Conservation (phyloP, 2,888 invertebrate genomes). For the Melanotus villosus region DNA sequence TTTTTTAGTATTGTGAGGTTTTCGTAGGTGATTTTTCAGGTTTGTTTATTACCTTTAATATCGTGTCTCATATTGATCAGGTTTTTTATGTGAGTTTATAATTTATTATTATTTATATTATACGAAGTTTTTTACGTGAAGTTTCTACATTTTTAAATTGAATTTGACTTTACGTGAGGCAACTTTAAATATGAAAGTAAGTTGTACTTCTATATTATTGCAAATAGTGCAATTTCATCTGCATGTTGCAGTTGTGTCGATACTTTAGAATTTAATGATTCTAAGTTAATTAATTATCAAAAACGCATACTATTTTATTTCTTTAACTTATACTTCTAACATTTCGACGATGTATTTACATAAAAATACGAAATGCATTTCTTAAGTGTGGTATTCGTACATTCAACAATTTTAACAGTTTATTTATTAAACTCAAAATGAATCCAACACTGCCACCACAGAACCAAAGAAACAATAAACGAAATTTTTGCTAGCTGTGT, state of each 20-base stretch:
- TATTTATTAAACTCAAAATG: neutral
- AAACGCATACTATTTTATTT: neutral
- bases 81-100: constrained; percentile 18
- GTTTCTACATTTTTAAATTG: neutral
- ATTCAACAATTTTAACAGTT: neutral
- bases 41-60: neutral
- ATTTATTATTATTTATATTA: constrained; percentile 27
- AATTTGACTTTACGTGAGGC: constrained; percentile 21
- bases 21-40: neutral
- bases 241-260: neutral
- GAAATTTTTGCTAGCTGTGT: too few species aligned
- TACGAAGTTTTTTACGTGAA: neutral
- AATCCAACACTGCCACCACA: neutral
- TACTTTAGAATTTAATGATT: too few species aligned
- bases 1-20: neutral
- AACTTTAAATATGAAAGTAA: too few species aligned
- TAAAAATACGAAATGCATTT: too few species aligned
- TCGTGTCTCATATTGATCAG: neutral
- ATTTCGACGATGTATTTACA: neutral
- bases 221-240: neutral
- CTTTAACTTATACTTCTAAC: constrained; percentile 13
- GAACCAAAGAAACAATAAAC: neutral
- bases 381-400: neutral
- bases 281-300: too few species aligned
- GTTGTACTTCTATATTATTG: too few species aligned